Conservation (phyloP, 2,113 vertebrate genomes). For the Indri indri region DNA sequence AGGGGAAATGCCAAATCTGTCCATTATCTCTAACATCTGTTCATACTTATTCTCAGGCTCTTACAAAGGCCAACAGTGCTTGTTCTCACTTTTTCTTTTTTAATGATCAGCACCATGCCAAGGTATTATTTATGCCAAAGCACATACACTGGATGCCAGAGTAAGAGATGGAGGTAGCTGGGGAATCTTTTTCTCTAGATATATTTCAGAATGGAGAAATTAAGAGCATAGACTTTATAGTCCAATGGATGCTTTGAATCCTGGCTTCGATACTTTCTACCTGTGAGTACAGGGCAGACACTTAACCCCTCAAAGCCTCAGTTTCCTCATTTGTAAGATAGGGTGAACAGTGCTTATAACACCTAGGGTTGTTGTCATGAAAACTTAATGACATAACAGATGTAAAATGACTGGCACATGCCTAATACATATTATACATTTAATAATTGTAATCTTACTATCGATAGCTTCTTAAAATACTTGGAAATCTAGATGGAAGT, state of each 20-base stretch:
- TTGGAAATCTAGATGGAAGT: not conserved
- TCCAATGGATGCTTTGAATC: conserved; percentile 29
- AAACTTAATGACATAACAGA: not conserved
- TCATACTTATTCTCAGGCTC: not conserved
- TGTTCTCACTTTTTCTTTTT: conserved; percentile 38
- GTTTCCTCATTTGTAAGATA: conserved; percentile 25
- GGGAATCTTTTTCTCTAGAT: not conserved
- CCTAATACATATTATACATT: not conserved
- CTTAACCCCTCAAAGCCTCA: not conserved
- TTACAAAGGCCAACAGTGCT: not conserved
- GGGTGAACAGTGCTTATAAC: not conserved
- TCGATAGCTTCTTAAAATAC: not conserved
- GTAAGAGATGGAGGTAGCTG: not conserved
- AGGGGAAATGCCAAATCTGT: conserved; percentile 35
- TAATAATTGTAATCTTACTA: not conserved
- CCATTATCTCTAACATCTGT: conserved; percentile 40
- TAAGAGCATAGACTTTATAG: not conserved
- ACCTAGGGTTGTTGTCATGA: not conserved
- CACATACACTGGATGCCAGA: conserved; percentile 1
- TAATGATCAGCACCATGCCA: conserved; percentile 18
- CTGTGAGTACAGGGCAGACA: not conserved
- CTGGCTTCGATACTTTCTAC: not conserved
- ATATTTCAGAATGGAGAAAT: conserved; percentile 19
- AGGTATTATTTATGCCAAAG: conserved; percentile 53
- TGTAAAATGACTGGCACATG: not conserved